A percentile compares a stretch with the other conserved stretches of the same genome.
These are phyloP conservation scores for Agrypnus murinus DNA, from an alignment of 2,888 invertebrate species.

Conservation along the genomic window DNA sequence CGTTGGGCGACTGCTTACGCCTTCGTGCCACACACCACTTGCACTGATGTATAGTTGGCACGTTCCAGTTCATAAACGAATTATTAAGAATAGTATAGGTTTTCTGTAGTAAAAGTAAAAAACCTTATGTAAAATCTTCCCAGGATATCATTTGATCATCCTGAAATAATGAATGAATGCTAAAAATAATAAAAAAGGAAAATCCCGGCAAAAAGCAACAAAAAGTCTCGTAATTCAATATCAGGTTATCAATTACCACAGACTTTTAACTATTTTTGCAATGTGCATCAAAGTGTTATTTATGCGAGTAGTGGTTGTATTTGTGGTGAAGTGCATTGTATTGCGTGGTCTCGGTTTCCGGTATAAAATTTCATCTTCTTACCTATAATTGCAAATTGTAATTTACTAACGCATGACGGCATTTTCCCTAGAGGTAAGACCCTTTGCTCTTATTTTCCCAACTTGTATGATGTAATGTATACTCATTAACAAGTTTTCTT, in stretches of 20 bases:
- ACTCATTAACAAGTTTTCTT: slow-evolving; percentile 25
- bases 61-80: too few species aligned
- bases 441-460: slow-evolving; percentile 18
- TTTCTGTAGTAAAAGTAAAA: too few species aligned
- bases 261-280: slow-evolving; percentile 8
- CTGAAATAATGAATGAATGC: too few species aligned
- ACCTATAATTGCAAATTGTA: slow-evolving; percentile 24
- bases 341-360: slow-evolving; percentile 30
- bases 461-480: slow-evolving; percentile 9
- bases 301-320: slow-evolving; percentile 19
- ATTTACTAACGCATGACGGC: slow-evolving; percentile 9
- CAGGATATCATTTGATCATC: too few species aligned
- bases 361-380: slow-evolving; percentile 35
- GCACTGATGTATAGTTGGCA: too few species aligned
- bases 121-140: too few species aligned
- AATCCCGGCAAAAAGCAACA: too few species aligned
- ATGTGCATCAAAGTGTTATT: slow-evolving; percentile 9
- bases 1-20: too few species aligned
- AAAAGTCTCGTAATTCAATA: background rate
- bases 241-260: background rate
- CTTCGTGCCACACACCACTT: too few species aligned
- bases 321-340: slow-evolving; percentile 26
- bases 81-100: too few species aligned
- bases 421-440: slow-evolving; percentile 8
- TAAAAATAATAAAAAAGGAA: too few species aligned